Percentiles rank a stretch among this genome's conserved stretches.
These are phyloP conservation scores for Eupithecia centaureata DNA, from an alignment of 2,888 invertebrate genomes.

Conservation along the genomic window DNA sequence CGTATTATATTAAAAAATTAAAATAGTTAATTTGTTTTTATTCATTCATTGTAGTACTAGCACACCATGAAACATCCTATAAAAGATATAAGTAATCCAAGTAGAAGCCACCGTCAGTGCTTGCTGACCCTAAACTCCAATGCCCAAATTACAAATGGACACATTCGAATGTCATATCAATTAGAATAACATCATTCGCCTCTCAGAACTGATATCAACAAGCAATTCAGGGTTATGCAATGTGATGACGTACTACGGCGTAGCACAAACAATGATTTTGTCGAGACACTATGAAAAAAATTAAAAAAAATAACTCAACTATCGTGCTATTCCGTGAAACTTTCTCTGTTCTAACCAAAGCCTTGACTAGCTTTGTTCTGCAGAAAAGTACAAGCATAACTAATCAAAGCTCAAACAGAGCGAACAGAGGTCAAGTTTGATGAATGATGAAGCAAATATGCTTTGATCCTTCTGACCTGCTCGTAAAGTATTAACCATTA, in stretches of 20 bases:
- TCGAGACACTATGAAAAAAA: background rate
- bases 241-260: background rate
- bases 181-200: background rate
- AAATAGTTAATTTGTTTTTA: no score
- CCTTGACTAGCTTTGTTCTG: background rate
- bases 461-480: conserved; percentile 8
- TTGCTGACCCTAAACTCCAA: background rate
- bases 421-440: background rate
- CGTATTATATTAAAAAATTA: no score
- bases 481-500: background rate
- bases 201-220: background rate
- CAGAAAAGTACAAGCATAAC: background rate
- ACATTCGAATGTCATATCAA: conserved; percentile 6
- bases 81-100: no score
- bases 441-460: conserved; percentile 10
- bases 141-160: background rate
- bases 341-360: background rate
- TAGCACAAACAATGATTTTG: background rate
- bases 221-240: background rate
- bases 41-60: no score
- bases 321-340: background rate
- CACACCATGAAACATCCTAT: no score
- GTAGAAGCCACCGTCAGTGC: background rate
- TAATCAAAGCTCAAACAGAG: background rate
- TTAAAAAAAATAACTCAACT: background rate